phyloP scores from a whole-genome alignment of 2,888 invertebrate genomes.

The Eupithecia insigniata region DNA sequence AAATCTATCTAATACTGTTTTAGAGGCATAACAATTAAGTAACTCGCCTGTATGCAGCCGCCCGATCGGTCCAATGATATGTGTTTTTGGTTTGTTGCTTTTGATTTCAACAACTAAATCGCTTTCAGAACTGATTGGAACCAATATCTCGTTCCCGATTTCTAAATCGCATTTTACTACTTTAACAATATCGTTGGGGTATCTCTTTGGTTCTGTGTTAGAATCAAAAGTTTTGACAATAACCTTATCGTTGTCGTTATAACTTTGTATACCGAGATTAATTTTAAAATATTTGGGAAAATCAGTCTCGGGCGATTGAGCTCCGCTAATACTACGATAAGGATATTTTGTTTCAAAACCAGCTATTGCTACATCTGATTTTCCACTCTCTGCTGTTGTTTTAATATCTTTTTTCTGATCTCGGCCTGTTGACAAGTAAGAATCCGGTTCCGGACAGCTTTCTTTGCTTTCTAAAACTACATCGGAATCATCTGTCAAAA shows the following conservation, averaged over 20 bases:
- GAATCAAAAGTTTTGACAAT: constrained; percentile 58
- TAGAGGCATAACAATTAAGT: neutral
- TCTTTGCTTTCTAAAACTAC: neutral
- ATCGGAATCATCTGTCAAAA: neutral
- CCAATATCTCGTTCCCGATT: constrained; percentile 51
- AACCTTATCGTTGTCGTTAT: constrained; percentile 55
- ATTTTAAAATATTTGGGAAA: constrained; percentile 41
- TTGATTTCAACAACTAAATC: constrained; percentile 57
- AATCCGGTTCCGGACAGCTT: constrained; percentile 1
- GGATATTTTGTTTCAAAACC: constrained; percentile 1
- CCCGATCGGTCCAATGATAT: neutral
- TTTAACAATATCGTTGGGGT: constrained; percentile 50
- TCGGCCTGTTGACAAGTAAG: neutral
- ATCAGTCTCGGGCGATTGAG: constrained; percentile 11
- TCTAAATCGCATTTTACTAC: constrained; percentile 55
- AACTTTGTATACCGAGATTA: constrained; percentile 63
- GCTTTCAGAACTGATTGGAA: constrained; percentile 60
- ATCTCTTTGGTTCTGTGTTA: constrained; percentile 39
- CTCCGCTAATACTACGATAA: neutral
- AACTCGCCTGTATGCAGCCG: constrained; percentile 18
- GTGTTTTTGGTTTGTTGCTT: constrained; percentile 27
- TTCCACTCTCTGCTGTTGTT: neutral
- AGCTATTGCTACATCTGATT: neutral
- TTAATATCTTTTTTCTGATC: neutral
- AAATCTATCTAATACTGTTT: neutral